Conservation (phyloP, 2,888 invertebrate genomes). For the Synanthedon vespiformis region DNA sequence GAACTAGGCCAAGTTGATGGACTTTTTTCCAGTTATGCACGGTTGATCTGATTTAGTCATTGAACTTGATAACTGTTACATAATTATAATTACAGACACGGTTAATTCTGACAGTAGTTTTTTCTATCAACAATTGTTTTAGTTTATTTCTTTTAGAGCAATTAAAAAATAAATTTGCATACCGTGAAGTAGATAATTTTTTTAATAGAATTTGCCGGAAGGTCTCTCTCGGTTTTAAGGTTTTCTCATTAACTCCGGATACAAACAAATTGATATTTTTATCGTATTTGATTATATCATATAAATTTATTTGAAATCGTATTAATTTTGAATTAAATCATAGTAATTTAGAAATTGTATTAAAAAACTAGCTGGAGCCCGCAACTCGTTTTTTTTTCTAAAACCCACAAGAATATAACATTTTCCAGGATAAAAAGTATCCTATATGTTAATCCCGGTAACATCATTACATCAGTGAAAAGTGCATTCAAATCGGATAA, state of each 20-base stretch:
- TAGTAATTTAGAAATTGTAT: no score
- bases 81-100: conserved; percentile 5
- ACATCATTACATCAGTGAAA: no score
- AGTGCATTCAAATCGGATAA: no score
- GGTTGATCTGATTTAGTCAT: conserved; percentile 10
- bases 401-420: no score
- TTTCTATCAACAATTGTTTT: conserved; percentile 1
- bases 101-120: conserved; percentile 4
- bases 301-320: no score
- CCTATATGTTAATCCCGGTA: no score
- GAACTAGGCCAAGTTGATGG: conserved; percentile 58
- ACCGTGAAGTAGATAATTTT: conserved; percentile 2
- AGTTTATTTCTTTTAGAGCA: conserved; percentile 3
- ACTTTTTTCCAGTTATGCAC: conserved; percentile 32
- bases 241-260: not conserved
- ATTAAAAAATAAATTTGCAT: conserved; percentile 2
- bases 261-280: no score
- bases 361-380: no score
- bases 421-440: no score
- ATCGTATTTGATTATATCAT: no score
- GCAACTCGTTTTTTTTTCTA: no score
- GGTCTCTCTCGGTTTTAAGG: conserved; percentile 1
- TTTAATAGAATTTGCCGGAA: conserved; percentile 2
- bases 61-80: conserved; percentile 27
- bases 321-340: no score